These are phyloP conservation scores for Dryobota labecula DNA, from an alignment of 2,888 invertebrate species.

Conservation along the genomic window DNA sequence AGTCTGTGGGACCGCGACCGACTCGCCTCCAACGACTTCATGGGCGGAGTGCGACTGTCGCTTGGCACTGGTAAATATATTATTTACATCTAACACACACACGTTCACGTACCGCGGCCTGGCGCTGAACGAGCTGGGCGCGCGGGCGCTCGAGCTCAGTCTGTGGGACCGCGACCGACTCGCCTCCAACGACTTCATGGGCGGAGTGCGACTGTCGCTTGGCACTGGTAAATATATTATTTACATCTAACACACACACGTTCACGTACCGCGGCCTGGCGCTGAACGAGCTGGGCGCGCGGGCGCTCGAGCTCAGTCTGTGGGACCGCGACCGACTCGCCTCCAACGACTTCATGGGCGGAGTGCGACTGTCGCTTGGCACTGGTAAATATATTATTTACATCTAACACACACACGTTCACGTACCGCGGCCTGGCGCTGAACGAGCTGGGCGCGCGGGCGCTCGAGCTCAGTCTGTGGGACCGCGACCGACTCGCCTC, in stretches of 20 bases:
- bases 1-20: constrained; percentile 99
- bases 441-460: constrained; percentile 94
- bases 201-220: constrained; percentile 97
- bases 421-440: constrained; percentile 96
- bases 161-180: constrained; percentile 99
- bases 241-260: constrained; percentile 91
- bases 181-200: constrained; percentile 98
- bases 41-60: constrained; percentile 97
- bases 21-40: constrained; percentile 98
- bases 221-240: constrained; percentile 93
- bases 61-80: constrained; percentile 94
- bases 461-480: constrained; percentile 98
- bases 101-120: constrained; percentile 97
- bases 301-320: constrained; percentile 97
- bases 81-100: constrained; percentile 84
- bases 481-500: constrained; percentile 98
- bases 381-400: constrained; percentile 91
- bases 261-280: constrained; percentile 97
- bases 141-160: constrained; percentile 96
- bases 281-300: constrained; percentile 94
- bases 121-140: constrained; percentile 93
- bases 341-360: constrained; percentile 98
- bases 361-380: constrained; percentile 96
- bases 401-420: constrained; percentile 93
- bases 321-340: constrained; percentile 99